These are phyloP conservation scores for Drosophila atroscutellata DNA, from an alignment of 2,888 invertebrate genomes.

Conservation along the genomic window DNA sequence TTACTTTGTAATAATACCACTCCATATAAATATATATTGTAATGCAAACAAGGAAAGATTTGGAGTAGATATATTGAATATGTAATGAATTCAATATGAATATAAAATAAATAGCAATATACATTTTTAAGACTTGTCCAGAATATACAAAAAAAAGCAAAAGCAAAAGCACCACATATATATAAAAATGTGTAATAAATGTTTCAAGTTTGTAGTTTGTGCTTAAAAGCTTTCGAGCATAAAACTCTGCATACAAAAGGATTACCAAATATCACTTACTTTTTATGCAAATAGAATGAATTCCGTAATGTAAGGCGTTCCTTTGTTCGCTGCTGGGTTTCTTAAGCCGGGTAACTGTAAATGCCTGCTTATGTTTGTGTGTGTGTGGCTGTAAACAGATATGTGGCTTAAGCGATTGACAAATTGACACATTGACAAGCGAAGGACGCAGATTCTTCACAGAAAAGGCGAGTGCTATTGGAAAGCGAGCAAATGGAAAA, in stretches of 20 bases:
- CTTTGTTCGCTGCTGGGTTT: background rate
- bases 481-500: background rate
- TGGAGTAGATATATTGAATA: background rate
- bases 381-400: constrained; percentile 24
- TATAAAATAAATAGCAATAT: background rate
- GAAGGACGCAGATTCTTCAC: constrained; percentile 4
- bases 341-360: background rate
- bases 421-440: constrained; percentile 51
- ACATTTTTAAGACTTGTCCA: fast-evolving
- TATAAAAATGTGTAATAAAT: background rate
- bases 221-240: background rate
- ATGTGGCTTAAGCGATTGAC: constrained; percentile 35
- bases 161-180: too few relatives aligned
- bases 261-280: background rate
- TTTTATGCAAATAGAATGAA: background rate
- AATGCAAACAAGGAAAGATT: background rate
- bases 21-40: background rate
- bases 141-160: too few relatives aligned
- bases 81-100: background rate
- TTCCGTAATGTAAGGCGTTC: background rate
- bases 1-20: background rate
- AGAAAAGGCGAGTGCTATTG: background rate
- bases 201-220: background rate
- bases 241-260: background rate
- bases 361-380: background rate